Percentiles rank a stretch among this genome's conserved stretches.
phyloP scores from a whole-genome alignment of 2,797 vertebrate species.

The Periophthalmus magnuspinnatus region DNA sequence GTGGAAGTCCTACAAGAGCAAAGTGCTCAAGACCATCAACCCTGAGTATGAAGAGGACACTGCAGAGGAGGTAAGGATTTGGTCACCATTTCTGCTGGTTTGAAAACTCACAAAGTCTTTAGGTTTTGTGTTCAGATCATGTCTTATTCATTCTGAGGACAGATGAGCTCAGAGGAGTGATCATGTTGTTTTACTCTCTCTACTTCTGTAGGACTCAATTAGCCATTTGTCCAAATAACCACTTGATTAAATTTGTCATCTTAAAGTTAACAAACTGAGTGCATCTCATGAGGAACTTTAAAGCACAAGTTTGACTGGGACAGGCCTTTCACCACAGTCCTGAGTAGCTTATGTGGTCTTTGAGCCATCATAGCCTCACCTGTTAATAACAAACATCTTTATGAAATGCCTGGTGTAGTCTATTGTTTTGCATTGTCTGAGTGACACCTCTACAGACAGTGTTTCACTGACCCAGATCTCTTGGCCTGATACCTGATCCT shows the following conservation, averaged over 20 bases:
- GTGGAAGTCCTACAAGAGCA: conserved; percentile 93
- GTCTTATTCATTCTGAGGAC: conserved; percentile 46
- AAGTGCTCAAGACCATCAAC: conserved; percentile 90
- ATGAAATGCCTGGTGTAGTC: not conserved
- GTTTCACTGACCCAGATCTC: conserved; percentile 66
- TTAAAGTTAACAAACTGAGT: not conserved
- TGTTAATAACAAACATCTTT: not conserved
- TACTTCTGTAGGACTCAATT: not conserved
- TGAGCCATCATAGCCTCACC: not conserved
- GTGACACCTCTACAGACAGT: conserved; percentile 16
- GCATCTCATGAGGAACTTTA: not conserved
- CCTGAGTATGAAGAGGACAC: conserved; percentile 81
- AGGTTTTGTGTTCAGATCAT: conserved; percentile 42
- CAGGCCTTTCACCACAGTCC: not conserved
- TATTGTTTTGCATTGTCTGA: conserved; percentile 6
- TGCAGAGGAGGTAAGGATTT: conserved; percentile 83
- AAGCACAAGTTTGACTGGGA: not conserved
- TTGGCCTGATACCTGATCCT: conserved; percentile 58
- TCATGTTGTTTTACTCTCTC: conserved; percentile 2
- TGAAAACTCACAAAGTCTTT: conserved; percentile 18
- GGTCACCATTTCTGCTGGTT: not conserved
- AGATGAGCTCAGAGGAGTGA: conserved; percentile 10
- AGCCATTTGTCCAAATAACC: not conserved
- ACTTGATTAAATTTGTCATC: not conserved
- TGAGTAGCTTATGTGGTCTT: not conserved